These are phyloP conservation scores for Pachymerium ferrugineum DNA, from an alignment of 2,888 invertebrate genomes.

Conservation along the genomic window DNA sequence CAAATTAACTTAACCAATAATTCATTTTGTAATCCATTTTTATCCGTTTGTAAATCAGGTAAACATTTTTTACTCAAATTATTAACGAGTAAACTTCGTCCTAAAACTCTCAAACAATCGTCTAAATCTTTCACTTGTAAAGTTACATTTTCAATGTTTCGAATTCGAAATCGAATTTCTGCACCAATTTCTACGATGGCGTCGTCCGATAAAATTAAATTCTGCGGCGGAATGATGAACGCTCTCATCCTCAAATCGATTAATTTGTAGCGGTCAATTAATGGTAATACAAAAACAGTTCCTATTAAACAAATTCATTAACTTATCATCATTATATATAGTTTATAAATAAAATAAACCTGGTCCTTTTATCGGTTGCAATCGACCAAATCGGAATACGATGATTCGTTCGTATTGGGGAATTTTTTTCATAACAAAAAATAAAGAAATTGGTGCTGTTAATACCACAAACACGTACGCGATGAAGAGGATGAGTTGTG, in stretches of 20 bases:
- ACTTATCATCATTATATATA: not conserved
- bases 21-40: not conserved
- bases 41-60: not conserved
- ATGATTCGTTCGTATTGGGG: constrained; percentile 31
- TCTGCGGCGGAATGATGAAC: constrained; percentile 34
- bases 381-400: constrained; percentile 32
- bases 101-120: constrained; percentile 25
- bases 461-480: not conserved
- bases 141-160: constrained; percentile 27
- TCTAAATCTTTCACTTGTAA: constrained; percentile 32
- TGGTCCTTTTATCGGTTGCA: constrained; percentile 34
- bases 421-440: constrained; percentile 21
- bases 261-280: constrained; percentile 26
- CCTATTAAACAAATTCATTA: not conserved
- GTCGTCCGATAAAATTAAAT: constrained; percentile 33
- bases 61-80: not conserved
- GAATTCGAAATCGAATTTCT: constrained; percentile 32
- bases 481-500: not conserved
- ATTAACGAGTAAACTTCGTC: constrained; percentile 20
- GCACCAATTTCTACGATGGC: constrained; percentile 33
- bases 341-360: constrained; percentile 8
- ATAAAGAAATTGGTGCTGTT: not conserved
- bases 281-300: constrained; percentile 20
- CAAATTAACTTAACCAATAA: not conserved
- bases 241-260: constrained; percentile 33